These are phyloP conservation scores for Tyria jacobaeae DNA, from an alignment of 2,888 invertebrate genomes.

Conservation along the genomic window DNA sequence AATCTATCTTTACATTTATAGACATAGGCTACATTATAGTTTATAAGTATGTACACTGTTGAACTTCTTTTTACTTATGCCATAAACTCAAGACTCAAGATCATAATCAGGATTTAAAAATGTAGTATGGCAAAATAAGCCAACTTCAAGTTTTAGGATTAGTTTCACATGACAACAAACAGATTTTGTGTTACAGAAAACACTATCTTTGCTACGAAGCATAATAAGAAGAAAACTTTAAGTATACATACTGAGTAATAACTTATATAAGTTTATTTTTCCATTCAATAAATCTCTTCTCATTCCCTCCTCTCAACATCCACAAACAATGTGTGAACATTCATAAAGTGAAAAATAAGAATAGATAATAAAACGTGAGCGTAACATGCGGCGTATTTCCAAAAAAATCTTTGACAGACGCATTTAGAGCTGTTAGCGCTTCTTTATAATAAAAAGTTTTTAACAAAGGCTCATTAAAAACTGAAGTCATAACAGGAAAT, in stretches of 20 bases:
- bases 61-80: no score
- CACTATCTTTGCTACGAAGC: neutral
- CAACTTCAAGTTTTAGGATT: neutral
- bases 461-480: conserved; percentile 82
- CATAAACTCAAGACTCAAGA: no score
- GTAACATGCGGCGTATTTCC: conserved; percentile 61
- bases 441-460: conserved; percentile 75
- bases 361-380: conserved; percentile 66
- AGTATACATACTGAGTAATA: conserved; percentile 6
- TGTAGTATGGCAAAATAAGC: neutral
- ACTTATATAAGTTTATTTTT: conserved; percentile 40
- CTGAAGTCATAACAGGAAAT: conserved; percentile 85
- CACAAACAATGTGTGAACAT: conserved; percentile 63
- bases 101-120: no score
- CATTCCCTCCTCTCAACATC: conserved; percentile 45
- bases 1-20: neutral
- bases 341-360: conserved; percentile 62
- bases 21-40: neutral
- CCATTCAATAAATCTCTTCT: conserved; percentile 38
- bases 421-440: conserved; percentile 75
- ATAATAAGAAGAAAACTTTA: neutral
- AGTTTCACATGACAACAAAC: neutral
- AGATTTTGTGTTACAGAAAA: neutral
- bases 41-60: neutral
- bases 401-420: conserved; percentile 61